Conservation (phyloP, 1,140 invertebrate species). For the Berghia stephanieae region DNA sequence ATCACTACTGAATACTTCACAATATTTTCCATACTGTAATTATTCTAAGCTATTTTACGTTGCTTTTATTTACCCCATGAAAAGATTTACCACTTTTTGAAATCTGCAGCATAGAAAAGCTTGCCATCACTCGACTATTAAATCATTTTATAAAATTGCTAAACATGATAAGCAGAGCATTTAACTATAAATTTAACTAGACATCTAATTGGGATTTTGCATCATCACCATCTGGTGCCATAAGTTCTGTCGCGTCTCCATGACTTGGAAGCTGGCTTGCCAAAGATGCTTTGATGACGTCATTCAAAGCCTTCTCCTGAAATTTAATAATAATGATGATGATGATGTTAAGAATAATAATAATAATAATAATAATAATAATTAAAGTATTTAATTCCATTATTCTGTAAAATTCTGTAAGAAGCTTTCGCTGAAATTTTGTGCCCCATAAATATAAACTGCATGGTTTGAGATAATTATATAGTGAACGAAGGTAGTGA, state of each 20-base stretch:
- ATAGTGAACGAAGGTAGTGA: too few relatives aligned
- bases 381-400: background rate
- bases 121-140: background rate
- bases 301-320: slow-evolving; percentile 48
- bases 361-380: background rate
- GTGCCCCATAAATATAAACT: too few relatives aligned
- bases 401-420: background rate
- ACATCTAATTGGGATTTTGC: background rate
- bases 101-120: background rate
- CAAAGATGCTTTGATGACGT: slow-evolving; percentile 58
- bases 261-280: slow-evolving; percentile 54
- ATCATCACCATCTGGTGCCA: background rate
- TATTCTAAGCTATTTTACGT: too few relatives aligned
- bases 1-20: too few relatives aligned
- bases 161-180: background rate
- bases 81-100: background rate
- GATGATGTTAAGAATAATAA: background rate
- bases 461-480: too few relatives aligned
- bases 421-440: too few relatives aligned
- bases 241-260: background rate
- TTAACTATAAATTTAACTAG: background rate
- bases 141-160: background rate
- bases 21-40: too few relatives aligned
- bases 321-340: background rate
- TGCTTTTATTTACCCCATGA: too few relatives aligned